Base-by-base conservation (phyloP, 2,888 invertebrate genomes). In the Galeruca laticollis region DNA sequence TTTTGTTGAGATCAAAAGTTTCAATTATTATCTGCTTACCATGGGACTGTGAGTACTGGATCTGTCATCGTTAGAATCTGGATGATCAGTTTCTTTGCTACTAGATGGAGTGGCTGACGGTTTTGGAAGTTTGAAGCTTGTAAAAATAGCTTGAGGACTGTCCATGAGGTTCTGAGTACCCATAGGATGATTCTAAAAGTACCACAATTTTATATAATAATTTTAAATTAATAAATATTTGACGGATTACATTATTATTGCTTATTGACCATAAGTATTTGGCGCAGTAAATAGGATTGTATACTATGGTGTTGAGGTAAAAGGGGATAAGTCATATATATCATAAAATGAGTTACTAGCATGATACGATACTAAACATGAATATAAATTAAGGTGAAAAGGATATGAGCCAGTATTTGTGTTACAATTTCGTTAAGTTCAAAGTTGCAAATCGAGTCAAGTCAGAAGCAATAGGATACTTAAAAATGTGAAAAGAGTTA, bases 61-160 rank as follows among this genome's bases (percentile, higher is more conserved):
- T 69, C 82, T 74, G 13, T 85, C 85, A 67, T 86, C 85, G 21
- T 82, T 82, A 0, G 84, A 84, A 68, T 85, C 84, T 15, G 79
- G 79, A 26, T 79, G 82, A 47, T 84, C 85, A 2, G 80, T 62
- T 70, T 85, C 84, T 78, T 83, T 82, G 70, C 75, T 81, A 54
- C 82, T 79, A 37, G 81, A 79, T 61, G 82, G 80, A 10, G 82
- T 79, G 4, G 82, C 77, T 26, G 83, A 82, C n/a, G 83, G 84
- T 86, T 95, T 96, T 18, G 96, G 96, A 72, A 97, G 87, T 83
- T 97, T 97, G 84, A 97, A 97, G 77, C 95, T 96, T 18, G 96
- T 96, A 84, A 96, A 97, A 77, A 96, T 95, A 0, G 96, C 96
- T 85, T 96, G 94, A 0, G 95, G 96, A 37, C 94, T 92, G 78